These are phyloP conservation scores for Steinernema scapterisci DNA, from an alignment of 2,888 invertebrate genomes.

Conservation along the genomic window DNA sequence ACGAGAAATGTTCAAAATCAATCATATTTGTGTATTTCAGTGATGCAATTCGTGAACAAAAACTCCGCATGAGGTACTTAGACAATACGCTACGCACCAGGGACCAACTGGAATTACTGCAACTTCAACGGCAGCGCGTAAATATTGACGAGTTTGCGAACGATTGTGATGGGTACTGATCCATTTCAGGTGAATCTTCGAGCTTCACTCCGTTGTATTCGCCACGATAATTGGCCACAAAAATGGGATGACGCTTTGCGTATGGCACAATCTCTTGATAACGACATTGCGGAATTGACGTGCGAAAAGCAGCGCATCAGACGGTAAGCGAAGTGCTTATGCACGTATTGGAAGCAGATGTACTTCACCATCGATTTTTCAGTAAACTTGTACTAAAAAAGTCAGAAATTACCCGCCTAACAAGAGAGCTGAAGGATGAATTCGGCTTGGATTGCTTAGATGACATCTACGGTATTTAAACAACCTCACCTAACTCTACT, in stretches of 20 bases:
- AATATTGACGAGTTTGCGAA: no score
- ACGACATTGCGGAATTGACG: neutral
- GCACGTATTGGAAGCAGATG: neutral
- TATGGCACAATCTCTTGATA: neutral
- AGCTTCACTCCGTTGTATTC: neutral
- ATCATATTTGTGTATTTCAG: neutral
- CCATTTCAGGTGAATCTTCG: slow-evolving; percentile 1
- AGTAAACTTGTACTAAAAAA: neutral
- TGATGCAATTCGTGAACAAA: slow-evolving; percentile 17
- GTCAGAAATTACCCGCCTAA: neutral
- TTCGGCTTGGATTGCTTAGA: no score
- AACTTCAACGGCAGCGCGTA: slow-evolving; percentile 11
- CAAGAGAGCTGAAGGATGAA: neutral
- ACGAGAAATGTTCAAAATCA: neutral
- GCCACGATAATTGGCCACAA: neutral
- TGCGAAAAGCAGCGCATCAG: neutral
- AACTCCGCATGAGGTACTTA: neutral
- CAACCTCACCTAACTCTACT: no score
- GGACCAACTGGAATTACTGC: slow-evolving; percentile 5
- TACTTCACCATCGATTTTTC: neutral
- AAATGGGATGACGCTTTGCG: neutral
- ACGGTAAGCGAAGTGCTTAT: neutral
- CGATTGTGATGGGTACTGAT: no score
- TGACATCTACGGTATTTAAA: no score
- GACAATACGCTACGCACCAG: neutral